Evolutionary conservation across 2,888 invertebrate genomes (phyloP).

Genomic region (Tachina lurida): DNA sequence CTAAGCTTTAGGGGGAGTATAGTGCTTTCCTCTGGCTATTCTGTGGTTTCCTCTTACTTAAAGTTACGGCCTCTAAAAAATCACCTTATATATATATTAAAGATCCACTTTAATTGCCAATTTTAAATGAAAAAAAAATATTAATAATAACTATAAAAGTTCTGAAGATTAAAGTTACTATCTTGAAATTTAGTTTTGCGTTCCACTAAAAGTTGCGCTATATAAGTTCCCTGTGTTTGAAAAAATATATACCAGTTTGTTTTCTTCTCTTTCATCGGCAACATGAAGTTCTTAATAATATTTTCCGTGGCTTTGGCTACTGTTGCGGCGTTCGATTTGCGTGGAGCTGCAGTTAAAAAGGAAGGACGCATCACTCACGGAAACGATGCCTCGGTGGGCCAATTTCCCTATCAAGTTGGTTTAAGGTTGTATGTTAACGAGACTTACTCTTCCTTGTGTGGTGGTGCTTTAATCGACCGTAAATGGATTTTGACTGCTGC

Average conservation of each 20-base stretch:
- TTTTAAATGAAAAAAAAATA: not conserved
- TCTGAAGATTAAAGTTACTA: not conserved
- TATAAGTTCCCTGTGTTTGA: not conserved
- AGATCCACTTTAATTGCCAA: not conserved
- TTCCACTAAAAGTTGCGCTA: not conserved
- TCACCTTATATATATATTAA: not conserved
- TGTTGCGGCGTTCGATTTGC: not conserved
- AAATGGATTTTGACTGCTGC: constrained; percentile 48
- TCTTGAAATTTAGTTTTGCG: not conserved
- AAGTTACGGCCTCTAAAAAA: not conserved
- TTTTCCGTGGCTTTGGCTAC: no score
- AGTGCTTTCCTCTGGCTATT: no score
- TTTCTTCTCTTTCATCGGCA: not conserved
- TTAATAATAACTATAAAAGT: no score
- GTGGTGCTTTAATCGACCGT: constrained; percentile 73
- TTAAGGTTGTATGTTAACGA: constrained; percentile 72
- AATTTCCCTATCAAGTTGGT: constrained; percentile 75
- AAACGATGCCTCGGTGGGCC: constrained; percentile 47
- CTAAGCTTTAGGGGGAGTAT: no score
- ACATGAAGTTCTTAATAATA: not conserved
- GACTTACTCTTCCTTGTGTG: constrained; percentile 73
- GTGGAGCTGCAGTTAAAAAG: not conserved
- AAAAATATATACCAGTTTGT: not conserved
- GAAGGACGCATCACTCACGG: constrained; percentile 74
- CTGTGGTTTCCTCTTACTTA: no score